Evolutionary conservation across 2,113 vertebrate species (phyloP), one percentile per base, ranked within the genome.

Genomic region (Hymenochirus boettgeri): DNA sequence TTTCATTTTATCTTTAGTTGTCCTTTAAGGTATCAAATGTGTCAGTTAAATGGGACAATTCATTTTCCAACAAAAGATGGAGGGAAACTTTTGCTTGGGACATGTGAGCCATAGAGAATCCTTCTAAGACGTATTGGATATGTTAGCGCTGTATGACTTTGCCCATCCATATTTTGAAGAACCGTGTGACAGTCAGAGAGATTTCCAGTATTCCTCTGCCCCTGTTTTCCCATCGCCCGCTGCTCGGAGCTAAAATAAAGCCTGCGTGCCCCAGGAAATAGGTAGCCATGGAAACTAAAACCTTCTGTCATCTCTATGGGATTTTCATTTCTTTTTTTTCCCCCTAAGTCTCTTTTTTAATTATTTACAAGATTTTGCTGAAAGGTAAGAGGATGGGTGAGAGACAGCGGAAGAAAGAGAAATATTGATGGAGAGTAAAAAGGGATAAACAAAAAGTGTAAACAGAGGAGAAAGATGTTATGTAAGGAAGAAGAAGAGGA

Each of bases 241-340:
- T 59, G 55, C 55, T 66, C 17, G 59, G 64, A 66, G 64, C 64
- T 66, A 66, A 66, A 66, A 66, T 66, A 66, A 66, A 66, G 64
- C 46, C 64, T 66, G 64, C 29, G 35, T 66, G 64, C 64, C 64
- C 64, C 64, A 59, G 64, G 64, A 66, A 58, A 66, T 55, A 59
- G n/a, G 64, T 66, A 59, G 46, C 18, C 64, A 66, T 66, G 64
- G 64, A 66, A 66, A 66, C 64, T 66, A 66, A 66, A 66, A 66
- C 64, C 64, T 66, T 66, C 64, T 66, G 55, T 66, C 64, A 66
- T 66, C 64, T 66, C 64, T 58, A 31, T 29, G 64, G 46, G 55
- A 66, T 58, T 58, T 66, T 66, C 55, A 58, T 51, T 46, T 66
- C 51, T 57, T 33, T 51, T 21, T 48, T 52, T 46, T 58, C 35